Evolutionary conservation across 1,140 invertebrate species (phyloP), one percentile per base, ranked within the genome.

Genomic region (Cotesia vestalis): DNA sequence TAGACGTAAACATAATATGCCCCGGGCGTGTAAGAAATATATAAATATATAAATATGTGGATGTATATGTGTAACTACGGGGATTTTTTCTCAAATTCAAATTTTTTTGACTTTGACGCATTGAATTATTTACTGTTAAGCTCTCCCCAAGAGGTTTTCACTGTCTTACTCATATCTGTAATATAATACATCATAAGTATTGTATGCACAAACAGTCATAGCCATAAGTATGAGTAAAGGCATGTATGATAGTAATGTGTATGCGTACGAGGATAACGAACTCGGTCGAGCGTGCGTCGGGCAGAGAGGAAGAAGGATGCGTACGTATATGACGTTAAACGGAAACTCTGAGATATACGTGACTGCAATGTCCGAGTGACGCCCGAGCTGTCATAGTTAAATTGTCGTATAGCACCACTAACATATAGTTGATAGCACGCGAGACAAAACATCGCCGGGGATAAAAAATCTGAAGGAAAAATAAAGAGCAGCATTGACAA

Each of bases 251-350:
- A 51, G 14, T 62, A 27, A 27, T 46, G 40, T 46, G 40, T 53
- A 52, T 36, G n/a, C 8, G 66, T 35, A 52, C n/a, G 66, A 67
- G 27, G 51, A 67, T 67, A 64, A 64, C 62, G 62, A 63, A 60
- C 51, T 60, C 38, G 73, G 63, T 35, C 67, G 69, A 75, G 71
- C 75, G 75, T 46, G 66, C 67, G 74, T 71, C 62, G 60, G 73
- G 62, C 67, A 77, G 74, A 77, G 77, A 79, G 76, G 74, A 79
- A 78, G 78, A 78, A 83, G 81, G 82, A 83, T 81, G 79, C 71
- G 78, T 79, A 46, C 40, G 40, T 46, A 46, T 46, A 77, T 84
- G 81, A 84, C 83, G 80, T 82, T 75, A 76, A 82, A 69, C 83
- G 83, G 82, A 83, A 84, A 80, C 78, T 75, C 73, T 76, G 75